Conservation (phyloP, 2,113 vertebrate species). For the Gyps fulvus region DNA sequence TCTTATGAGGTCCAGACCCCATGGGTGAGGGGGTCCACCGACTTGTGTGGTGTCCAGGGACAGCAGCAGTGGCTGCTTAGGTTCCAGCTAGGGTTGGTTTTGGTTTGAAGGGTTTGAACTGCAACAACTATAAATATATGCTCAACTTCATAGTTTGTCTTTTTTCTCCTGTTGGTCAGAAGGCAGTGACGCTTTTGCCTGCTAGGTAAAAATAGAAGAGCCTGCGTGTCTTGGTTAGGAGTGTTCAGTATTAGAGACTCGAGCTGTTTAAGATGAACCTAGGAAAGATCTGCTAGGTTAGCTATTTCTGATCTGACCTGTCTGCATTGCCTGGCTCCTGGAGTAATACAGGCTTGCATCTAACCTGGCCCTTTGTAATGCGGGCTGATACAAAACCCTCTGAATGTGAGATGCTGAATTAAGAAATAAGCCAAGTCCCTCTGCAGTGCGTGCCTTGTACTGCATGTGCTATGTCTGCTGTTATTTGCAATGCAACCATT, state of each 20-base stretch:
- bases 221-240: neutral
- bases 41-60: neutral
- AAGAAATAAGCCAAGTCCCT: neutral
- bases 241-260: neutral
- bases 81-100: neutral
- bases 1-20: neutral
- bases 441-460: neutral
- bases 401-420: neutral
- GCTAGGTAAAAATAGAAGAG: neutral
- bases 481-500: neutral
- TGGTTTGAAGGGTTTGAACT: neutral
- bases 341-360: neutral
- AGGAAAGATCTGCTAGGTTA: neutral
- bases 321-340: neutral
- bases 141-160: neutral
- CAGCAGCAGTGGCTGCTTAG: neutral
- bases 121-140: neutral
- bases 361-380: neutral
- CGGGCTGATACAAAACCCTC: neutral
- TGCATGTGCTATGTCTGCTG: neutral
- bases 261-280: neutral
- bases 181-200: neutral
- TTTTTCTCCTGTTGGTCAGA: neutral
- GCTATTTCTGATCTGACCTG: neutral
- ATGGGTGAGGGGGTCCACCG: fast-evolving